Base-by-base conservation (phyloP, 1,140 invertebrate genomes). In the Druon quercuslanigerum region DNA sequence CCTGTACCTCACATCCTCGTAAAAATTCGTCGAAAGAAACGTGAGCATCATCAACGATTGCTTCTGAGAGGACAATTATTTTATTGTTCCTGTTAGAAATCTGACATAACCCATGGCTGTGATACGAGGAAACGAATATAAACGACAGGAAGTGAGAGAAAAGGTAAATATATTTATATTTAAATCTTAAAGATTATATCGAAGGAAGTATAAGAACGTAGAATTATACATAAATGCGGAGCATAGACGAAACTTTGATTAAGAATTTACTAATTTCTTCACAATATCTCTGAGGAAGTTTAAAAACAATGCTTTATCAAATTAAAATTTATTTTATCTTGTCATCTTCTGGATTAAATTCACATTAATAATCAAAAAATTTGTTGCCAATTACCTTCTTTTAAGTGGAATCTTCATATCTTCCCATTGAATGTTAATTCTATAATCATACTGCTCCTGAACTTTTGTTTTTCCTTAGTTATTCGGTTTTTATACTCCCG, bases 11-110 rank as follows among this genome's bases (percentile, higher is more conserved):
- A 79, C 80, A 76, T 77, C 76, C 77, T 81, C 77, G 79, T 78
- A 77, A 80, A 85, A 84, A 82, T 84, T 82, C 80, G 82, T 83
- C 82, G 84, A 85, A 85, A 82, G 78, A 73, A 83, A 82, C 82
- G 71, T 75, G 79, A 81, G 79, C 79, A 81, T 71, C 33, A 74
- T 74, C 79, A 84, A 81, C 81, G 33, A 66, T 66, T 46, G 60
- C 33, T 66, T 66, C 33, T 81, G 77, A 82, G 81, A 80, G 80
- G 79, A 85, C 82, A 85, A 85, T 85, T 83, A 82, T 81, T 85
- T 79, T 80, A 82, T 84, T 79, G 81, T 78, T 82, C 25, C 16
- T n/a, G 14, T 66, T 14, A 33, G n/a, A 46, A 46, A 46, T 66
- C 60, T 66, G 14, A 46, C 25, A 2, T 46, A 9, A 46, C 40